Evolutionary conservation across 2,113 vertebrate species (phyloP), one percentile per base, ranked within the genome.

Genomic region (Helogale parvula): DNA sequence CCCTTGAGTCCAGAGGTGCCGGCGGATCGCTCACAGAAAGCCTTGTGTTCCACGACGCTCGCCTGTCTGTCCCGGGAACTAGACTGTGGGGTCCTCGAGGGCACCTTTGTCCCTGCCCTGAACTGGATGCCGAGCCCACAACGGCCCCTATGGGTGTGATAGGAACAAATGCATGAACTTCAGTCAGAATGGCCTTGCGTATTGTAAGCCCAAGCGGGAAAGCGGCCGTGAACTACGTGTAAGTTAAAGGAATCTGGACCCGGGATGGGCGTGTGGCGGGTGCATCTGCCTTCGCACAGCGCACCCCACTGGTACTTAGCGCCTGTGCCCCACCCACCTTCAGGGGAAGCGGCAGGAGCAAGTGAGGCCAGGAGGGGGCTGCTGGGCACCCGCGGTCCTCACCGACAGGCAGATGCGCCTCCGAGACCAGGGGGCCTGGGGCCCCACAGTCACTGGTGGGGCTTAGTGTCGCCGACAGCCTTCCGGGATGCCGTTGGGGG

Each of bases 231-330:
- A 15, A 10, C 0, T 1, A 5, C 5, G 65, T 23, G 21, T 1
- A 0, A 41, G 27, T 50, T 29, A 7, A 25, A 17, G 15, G 65
- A 4, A 1, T n/a, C n/a, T 2, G 52, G 50, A n/a, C 50, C 31
- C 3, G 5, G 35, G 57, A 6, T 0, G 7, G 25, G 21, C 76
- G 3, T 5, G 1, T 0, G 3, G 3, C n/a, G 11, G 13, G 6
- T 0, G 1, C 13, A 13, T 63, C 14, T 11, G 38, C 41, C 35
- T 45, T 15, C 15, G 38, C 31, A 12, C 1, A 19, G 1, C 11
- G 4, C 2, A 21, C 11, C 2, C 17, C 25, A 1, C 47, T 14
- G 74, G 27, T 31, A 4, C 13, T 41, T 19, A 2, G 10, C 27
- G 7, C 57, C 57, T 0, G 3, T 2, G 15, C 9, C 50, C 57